phyloP scores from a whole-genome alignment of 2,113 vertebrate genomes.

The Equus przewalskii region DNA sequence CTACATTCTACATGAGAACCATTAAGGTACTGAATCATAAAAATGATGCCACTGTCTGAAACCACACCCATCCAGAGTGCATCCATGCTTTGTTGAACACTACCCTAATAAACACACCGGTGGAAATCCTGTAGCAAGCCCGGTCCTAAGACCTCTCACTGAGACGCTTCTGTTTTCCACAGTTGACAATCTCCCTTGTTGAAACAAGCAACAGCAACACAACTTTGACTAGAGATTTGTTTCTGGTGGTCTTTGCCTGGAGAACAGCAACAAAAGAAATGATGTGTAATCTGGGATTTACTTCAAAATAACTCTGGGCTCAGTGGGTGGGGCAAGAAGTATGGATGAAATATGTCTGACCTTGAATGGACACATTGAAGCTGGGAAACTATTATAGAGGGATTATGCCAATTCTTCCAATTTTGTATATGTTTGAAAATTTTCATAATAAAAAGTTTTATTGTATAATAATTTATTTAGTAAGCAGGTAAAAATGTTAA shows the following conservation, averaged over 20 bases:
- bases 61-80: not conserved
- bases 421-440: not conserved
- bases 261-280: not conserved
- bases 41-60: no score
- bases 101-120: not conserved
- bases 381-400: not conserved
- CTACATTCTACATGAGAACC: not conserved
- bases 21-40: not conserved
- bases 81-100: not conserved
- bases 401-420: not conserved
- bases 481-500: no score
- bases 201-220: not conserved
- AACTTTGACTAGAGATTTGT: not conserved
- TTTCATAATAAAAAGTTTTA: no score
- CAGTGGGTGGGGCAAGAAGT: not conserved
- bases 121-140: not conserved
- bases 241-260: not conserved
- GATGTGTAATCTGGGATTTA: not conserved
- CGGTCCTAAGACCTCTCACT: not conserved
- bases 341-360: not conserved
- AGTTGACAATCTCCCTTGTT: not conserved
- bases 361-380: not conserved
- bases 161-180: not conserved
- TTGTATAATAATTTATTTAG: not conserved
- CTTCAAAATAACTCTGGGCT: not conserved